phyloP scores from a whole-genome alignment of 30 jellyfish, hydroid and myxozoan species.

The Nemopilema nomurai region DNA sequence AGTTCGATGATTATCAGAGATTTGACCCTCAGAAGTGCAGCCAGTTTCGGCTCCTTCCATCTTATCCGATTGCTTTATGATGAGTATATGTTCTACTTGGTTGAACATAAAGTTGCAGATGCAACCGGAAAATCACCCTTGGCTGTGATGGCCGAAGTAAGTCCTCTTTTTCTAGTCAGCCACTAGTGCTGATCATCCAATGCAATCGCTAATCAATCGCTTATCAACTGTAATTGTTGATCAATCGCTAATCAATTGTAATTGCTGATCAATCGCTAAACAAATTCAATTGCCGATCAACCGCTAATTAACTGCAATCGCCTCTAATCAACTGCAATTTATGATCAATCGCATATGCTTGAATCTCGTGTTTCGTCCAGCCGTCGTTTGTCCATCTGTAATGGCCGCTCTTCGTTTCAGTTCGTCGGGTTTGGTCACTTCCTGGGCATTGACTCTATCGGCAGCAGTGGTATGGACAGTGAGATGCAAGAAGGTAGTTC shows the following conservation, averaged over 20 bases:
- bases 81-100: slow-evolving; percentile 93
- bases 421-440: slow-evolving; percentile 68
- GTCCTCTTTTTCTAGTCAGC: neutral
- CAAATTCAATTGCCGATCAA: no score
- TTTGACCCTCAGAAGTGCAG: slow-evolving; percentile 97
- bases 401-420: neutral
- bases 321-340: no score
- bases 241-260: no score
- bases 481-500: slow-evolving; percentile 53
- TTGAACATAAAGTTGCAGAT: slow-evolving; percentile 96
- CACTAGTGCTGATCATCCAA: neutral
- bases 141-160: slow-evolving; percentile 98
- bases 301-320: no score
- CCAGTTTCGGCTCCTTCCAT: slow-evolving; percentile 97
- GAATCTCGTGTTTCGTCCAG: neutral
- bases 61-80: slow-evolving; percentile 90
- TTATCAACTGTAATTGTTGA: no score
- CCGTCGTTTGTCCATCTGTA: neutral
- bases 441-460: slow-evolving; percentile 56
- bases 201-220: no score
- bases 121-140: slow-evolving; percentile 97
- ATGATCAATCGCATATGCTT: no score
- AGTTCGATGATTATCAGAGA: slow-evolving; percentile 97
- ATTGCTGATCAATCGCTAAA: no score
- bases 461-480: slow-evolving; percentile 26